These are phyloP conservation scores for Netelia melanura DNA, from an alignment of 2,888 invertebrate genomes.

Conservation along the genomic window DNA sequence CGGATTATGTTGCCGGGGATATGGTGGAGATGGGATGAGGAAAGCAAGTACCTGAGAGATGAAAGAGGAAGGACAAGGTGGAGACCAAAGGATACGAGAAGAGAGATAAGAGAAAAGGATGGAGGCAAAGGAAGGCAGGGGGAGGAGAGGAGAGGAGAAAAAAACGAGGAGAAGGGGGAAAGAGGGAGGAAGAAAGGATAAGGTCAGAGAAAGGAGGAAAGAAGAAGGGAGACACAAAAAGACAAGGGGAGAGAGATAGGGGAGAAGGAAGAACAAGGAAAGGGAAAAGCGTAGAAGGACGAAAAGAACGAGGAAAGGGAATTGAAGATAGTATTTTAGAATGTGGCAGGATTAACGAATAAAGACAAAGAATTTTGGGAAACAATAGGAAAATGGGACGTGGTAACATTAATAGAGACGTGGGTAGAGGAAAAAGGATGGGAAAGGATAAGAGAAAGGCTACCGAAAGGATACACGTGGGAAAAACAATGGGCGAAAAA, in stretches of 20 bases:
- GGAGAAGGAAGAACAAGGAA: not conserved
- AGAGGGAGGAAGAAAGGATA: not conserved
- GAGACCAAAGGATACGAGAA: not conserved
- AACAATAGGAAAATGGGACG: not conserved
- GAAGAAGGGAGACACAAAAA: not conserved
- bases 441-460: not conserved
- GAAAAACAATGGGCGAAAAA: constrained; percentile 1
- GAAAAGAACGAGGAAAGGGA: not conserved
- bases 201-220: not conserved
- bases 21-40: not conserved
- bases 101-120: not conserved
- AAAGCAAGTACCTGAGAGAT: not conserved
- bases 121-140: not conserved
- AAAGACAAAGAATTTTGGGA: not conserved
- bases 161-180: constrained; percentile 1
- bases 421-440: not conserved
- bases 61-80: too few species aligned
- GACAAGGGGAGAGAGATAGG: not conserved
- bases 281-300: not conserved
- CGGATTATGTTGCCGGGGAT: not conserved
- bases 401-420: not conserved
- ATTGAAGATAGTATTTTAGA: not conserved
- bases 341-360: not conserved
- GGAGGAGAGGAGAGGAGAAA: not conserved
- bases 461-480: not conserved